These are phyloP conservation scores for Sternotherus odoratus DNA, from an alignment of 2,797 vertebrate species.

Conservation along the genomic window DNA sequence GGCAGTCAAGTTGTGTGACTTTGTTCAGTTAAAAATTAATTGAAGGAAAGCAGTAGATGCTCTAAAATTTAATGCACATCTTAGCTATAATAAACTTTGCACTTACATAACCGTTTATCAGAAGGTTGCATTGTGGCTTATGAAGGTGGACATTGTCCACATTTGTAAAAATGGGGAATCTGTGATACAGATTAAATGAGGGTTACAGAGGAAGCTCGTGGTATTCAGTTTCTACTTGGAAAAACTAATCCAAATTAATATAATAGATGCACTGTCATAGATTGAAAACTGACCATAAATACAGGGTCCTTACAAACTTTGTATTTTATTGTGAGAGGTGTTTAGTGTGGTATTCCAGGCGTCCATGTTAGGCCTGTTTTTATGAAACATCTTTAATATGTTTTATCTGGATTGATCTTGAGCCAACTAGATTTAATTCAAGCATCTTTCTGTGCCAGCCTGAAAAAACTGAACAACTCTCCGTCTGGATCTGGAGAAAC, in stretches of 20 bases:
- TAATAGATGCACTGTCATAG: background rate
- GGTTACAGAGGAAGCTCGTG: background rate
- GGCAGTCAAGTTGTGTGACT: background rate
- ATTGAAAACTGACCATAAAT: background rate
- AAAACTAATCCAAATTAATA: background rate
- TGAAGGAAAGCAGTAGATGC: background rate
- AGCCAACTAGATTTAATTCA: too few relatives aligned
- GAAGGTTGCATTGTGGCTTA: background rate
- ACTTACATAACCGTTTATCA: background rate
- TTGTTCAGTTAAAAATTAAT: background rate
- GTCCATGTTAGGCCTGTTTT: background rate
- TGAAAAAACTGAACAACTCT: background rate
- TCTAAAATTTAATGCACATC: too few relatives aligned
- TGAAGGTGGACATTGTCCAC: background rate
- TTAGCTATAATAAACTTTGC: background rate
- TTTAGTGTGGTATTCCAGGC: background rate
- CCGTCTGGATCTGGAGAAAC: background rate
- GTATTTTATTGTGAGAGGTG: accelerated
- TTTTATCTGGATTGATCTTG: background rate
- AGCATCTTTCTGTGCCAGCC: too few relatives aligned
- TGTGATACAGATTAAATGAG: background rate
- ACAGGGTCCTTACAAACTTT: background rate
- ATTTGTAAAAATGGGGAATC: background rate
- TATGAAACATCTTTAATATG: background rate
- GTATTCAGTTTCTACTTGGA: background rate